phyloP scores from a whole-genome alignment of 2,888 invertebrate genomes.

The Lasioglossum zephyrum region DNA sequence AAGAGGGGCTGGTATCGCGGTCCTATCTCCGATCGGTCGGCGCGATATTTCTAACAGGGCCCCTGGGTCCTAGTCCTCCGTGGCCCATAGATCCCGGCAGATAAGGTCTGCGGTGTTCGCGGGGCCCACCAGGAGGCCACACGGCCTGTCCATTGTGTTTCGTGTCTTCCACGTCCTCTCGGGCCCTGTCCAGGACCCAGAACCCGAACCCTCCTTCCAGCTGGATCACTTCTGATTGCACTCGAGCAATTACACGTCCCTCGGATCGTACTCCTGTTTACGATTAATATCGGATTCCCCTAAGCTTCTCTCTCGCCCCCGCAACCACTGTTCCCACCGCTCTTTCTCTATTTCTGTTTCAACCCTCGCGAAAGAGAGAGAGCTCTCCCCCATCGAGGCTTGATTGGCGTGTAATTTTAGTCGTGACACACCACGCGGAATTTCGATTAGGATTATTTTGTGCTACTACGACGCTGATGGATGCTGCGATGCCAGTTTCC shows the following conservation, averaged over 20 bases:
- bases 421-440: constrained; percentile 16
- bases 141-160: constrained; percentile 69
- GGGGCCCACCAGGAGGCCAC: constrained; percentile 81
- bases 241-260: constrained; percentile 61
- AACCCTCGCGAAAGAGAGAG: too few species aligned
- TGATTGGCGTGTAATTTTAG: constrained; percentile 27
- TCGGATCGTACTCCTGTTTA: constrained; percentile 29
- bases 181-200: constrained; percentile 26
- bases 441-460: constrained; percentile 23
- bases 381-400: background rate
- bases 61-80: constrained; percentile 77
- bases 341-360: background rate
- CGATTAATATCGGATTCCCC: constrained; percentile 44
- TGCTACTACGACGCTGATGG: background rate
- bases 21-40: constrained; percentile 81
- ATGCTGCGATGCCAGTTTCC: background rate
- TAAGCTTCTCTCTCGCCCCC: background rate
- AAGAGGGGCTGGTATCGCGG: constrained; percentile 78
- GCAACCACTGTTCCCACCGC: background rate
- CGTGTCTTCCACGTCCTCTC: constrained; percentile 61
- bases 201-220: constrained; percentile 46
- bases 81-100: constrained; percentile 78
- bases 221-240: constrained; percentile 58
- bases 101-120: constrained; percentile 82
- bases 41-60: constrained; percentile 83